Base-by-base conservation (phyloP, 2,797 vertebrate species). In the Calcarius lapponicus region DNA sequence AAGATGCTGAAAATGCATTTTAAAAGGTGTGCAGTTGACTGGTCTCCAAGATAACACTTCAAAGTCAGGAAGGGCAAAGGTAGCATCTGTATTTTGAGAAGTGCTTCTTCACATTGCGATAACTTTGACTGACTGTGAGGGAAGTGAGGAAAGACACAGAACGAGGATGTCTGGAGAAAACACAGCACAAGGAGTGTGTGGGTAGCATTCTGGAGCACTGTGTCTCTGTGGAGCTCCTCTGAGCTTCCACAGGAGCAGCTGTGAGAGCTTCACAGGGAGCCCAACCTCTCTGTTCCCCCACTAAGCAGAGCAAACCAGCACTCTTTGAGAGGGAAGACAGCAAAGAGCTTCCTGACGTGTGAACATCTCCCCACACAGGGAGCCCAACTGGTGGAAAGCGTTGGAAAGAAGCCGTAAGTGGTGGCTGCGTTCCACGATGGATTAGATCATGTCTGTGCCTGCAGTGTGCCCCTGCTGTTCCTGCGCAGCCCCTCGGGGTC, bases 31-130 rank as follows among this genome's bases (percentile, higher is more conserved):
- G 15, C 10, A 72, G 5, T 9, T 50, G 9, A 48, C 66, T 48
- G 32, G 31, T 66, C 16, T 6, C 18, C 64, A 32, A 2, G 61
- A 61, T 64, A 78, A 64, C 13, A 31, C 64, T 70, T 82, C 36
- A n/a, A 70, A 85, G 60, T 42, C 10, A 70, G 51, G 73, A 90
- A 79, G 29, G 56, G 20, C 50, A 90, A 40, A 85, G 42, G 57
- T 36, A 79, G 62, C 56, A 83, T 50, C 29, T 65, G 34, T 80
- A 43, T 92, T 92, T 91, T 67, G 64, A 75, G 70, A 81, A 90
- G 48, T 34, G 32, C 26, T 88, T 84, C 73, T 48, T 93, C 64
- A 89, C 51, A 54, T 5, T 79, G 62, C 58, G 34, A 29, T 80
- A 31, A 75, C 53, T 74, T 58, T 4, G 47, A 20, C n/a, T 84